These are phyloP conservation scores for Athene cunicularia DNA, from an alignment of 2,113 vertebrate species.

Conservation along the genomic window DNA sequence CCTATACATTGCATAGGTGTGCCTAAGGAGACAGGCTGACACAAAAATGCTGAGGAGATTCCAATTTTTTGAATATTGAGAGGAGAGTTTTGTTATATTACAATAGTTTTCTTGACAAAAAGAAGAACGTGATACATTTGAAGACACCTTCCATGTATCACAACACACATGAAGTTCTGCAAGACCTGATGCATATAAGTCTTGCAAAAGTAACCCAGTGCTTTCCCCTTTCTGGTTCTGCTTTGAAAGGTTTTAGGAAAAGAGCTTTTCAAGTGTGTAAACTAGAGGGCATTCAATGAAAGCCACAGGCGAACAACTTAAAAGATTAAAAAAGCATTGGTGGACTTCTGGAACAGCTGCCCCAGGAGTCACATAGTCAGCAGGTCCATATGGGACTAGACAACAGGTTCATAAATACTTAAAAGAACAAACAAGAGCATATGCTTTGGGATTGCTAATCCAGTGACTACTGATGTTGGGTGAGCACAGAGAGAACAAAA, in stretches of 20 bases:
- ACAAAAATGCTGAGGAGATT: background rate
- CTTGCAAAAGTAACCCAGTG: background rate
- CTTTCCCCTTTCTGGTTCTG: background rate
- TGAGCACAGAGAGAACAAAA: background rate
- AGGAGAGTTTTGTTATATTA: background rate
- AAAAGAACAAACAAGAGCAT: background rate
- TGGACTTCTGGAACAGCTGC: background rate
- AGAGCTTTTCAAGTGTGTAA: background rate
- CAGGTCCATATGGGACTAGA: background rate
- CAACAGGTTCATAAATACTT: background rate
- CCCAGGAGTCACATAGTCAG: background rate
- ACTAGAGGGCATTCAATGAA: background rate
- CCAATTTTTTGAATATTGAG: background rate
- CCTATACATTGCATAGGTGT: background rate
- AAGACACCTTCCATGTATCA: background rate
- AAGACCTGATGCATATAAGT: background rate
- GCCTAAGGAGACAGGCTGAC: background rate
- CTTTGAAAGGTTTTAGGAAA: background rate
- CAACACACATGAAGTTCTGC: background rate
- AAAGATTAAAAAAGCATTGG: background rate
- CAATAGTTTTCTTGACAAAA: background rate
- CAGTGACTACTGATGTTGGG: background rate
- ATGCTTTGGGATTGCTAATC: background rate
- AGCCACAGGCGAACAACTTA: background rate
- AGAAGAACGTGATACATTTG: too few relatives aligned